Evolutionary conservation across 2,888 invertebrate genomes (phyloP).

Genomic region (Thalpophila matura): DNA sequence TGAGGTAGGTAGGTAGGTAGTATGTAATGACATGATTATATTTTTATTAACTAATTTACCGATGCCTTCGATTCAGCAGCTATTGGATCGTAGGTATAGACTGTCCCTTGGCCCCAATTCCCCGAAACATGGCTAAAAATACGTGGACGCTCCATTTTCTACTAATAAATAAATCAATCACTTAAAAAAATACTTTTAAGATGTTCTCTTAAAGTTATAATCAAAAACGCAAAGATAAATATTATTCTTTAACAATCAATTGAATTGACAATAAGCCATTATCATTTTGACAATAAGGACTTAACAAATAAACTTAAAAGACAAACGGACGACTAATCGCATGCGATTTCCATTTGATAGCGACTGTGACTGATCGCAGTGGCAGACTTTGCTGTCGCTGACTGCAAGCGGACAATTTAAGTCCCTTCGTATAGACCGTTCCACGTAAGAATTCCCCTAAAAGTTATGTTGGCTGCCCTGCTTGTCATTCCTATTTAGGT

Average conservation of each 20-base stretch:
- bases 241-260: slow-evolving; percentile 1
- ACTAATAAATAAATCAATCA: slow-evolving; percentile 13
- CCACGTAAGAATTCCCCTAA: too few relatives aligned
- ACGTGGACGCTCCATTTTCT: not conserved
- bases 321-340: not conserved
- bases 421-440: too few relatives aligned
- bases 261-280: slow-evolving; percentile 2
- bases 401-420: too few relatives aligned
- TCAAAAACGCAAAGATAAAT: too few relatives aligned
- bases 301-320: not conserved
- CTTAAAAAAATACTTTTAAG: slow-evolving; percentile 33
- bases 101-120: not conserved
- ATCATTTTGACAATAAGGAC: not conserved
- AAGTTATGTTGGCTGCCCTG: too few relatives aligned
- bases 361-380: too few relatives aligned
- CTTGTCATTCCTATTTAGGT: too few relatives aligned
- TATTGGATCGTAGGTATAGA: not conserved
- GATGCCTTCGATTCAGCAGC: not conserved
- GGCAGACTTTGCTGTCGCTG: too few relatives aligned
- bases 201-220: slow-evolving; percentile 10
- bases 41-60: slow-evolving; percentile 19
- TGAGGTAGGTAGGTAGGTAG: not conserved
- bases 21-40: not conserved
- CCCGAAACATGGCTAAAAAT: not conserved
- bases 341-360: slow-evolving; percentile 3